Base-by-base conservation (phyloP, 2,113 vertebrate genomes). In the Pardalotus punctatus region DNA sequence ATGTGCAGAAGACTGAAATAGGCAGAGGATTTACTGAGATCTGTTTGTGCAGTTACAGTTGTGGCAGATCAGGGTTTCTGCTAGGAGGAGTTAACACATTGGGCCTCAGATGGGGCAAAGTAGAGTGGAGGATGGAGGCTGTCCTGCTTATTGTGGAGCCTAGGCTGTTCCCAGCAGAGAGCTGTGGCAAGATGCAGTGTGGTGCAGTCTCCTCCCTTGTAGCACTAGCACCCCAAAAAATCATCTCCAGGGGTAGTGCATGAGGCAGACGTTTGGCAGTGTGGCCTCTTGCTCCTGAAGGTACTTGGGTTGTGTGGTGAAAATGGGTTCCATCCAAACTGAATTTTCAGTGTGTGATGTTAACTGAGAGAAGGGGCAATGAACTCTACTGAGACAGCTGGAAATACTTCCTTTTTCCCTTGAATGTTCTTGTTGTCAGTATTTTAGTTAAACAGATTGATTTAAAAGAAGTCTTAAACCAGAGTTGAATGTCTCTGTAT, bases 11-110 rank as follows among this genome's bases (percentile, higher is more conserved):
- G 48, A 5, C 57, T 72, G 62, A 56, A 89, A 24, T 3, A 51
- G 29, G 25, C 40, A 9, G 76, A 45, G n/a, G 29, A 29, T 61
- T 76, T 77, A 23, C 38, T 36, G 67, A 83, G 51, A 35, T 42
- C 29, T 35, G 0, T 60, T n/a, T 45, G 50, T 66, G 48, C 38
- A 64, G 24, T 8, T 67, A 38, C 16, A 72, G 40, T 23, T 64
- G n/a, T 0, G 0, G 27, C 53, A 81, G 38, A 19, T 40, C 38
- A 40, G 38, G 38, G 38, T 40, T 40, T 40, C 38, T 40, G 38
- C 38, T 40, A 40, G 36, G 35, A 66, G 10, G 25, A 86, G 10
- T 56, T 54, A n/a, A 45, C 11, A 24, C 0, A 0, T 0, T 76
- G 57, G 42, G 25, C 20, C 10, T 92, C 38, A 53, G 23, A 19